Evolutionary conservation across 2,113 vertebrate genomes (phyloP), one percentile per base, ranked within the genome.

Genomic region (Gobius niger): DNA sequence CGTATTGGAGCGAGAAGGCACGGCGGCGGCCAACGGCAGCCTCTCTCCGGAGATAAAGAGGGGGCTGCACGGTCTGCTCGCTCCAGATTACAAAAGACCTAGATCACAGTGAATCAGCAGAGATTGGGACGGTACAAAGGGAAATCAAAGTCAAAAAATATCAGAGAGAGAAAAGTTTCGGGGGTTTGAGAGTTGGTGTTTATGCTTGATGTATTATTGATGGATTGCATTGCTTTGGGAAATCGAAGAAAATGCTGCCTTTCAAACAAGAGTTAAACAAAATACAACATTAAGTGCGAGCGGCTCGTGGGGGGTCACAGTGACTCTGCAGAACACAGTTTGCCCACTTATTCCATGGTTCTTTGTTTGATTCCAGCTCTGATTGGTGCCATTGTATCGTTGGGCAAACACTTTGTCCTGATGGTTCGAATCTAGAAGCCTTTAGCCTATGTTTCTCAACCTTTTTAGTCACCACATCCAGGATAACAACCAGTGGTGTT

Each of bases 1-100:
- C 64, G 49, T 70, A 12, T 56, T 70, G 42, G 54, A 75, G 59
- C 54, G 9, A 52, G 65, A 60, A 65, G 16, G 47, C 57, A 64
- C 18, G 7, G 14, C 46, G 72, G 34, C 7, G 63, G 44, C 62
- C 14, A 34, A 47, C 67, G 56, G 65, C n/a, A 16, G 15, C 16
- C 40, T 60, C 57, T 60, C 57, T 12, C 16, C 47, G 52, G 62
- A 47, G 61, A n/a, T 42, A n/a, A 49, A 24, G 24, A 24, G 13
- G 42, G 40, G 34, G 40, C 34, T 15, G 57, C 34, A 42, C 9
- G 34, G 14, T 41, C 57, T 42, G 57, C 40, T 60, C 57, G 15
- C 57, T 60, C 40, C 8, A n/a, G 57, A 60, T 60, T 60, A 42
- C 34, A 42, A 60, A 44, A 60, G 34, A 12, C 34, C 15, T 8